Evolutionary conservation across 2,888 invertebrate species (phyloP), one percentile per base, ranked within the genome.

Genomic region (Pachycephus smyrnensis): DNA sequence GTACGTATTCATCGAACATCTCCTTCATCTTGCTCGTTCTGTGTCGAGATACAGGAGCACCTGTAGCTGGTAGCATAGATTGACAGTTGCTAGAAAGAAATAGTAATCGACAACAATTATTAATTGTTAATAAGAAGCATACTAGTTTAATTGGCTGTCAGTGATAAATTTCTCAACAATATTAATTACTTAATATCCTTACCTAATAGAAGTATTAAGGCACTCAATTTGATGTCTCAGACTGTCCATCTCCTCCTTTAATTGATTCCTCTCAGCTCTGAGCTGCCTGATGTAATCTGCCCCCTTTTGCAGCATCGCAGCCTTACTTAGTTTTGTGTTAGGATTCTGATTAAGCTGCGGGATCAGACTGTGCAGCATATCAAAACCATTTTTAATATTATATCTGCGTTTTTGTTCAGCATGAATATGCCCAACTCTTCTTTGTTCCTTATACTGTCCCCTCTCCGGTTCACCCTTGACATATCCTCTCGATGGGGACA

Each of bases 371-470:
- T 98, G 97, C 83, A 99, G 94, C 92, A 96, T 96, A 92, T 99
- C 98, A 92, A 99, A 99, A 69, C 98, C 98, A 91, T 97, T 97
- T 92, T 98, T 98, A 88, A 99, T 98, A 91, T 98, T 98, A 91
- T 97, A 98, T 77, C 98, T 94, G 68, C 99, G 94, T 92, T 98
- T 99, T 92, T 98, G 98, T 90, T 99, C 99, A 0, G 99, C 98
- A 92, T 98, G 98, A 86, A 98, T 96, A 92, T 98, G 98, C 23
- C 97, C 97, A 81, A 96, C 96, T 77, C 98, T 94, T 73, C 96
- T 93, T 86, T 96, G 95, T 89, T 96, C 95, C 89, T 93, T 91
- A 80, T 91, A 91, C 75, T 90, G 90, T 84, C 94, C 89, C 83
- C 95, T 92, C 86, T 93, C 90, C 83, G 94, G 93, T 83, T 94